These are phyloP conservation scores for Brachyalestes nurse DNA, from an alignment of 2,797 vertebrate genomes.

Conservation along the genomic window DNA sequence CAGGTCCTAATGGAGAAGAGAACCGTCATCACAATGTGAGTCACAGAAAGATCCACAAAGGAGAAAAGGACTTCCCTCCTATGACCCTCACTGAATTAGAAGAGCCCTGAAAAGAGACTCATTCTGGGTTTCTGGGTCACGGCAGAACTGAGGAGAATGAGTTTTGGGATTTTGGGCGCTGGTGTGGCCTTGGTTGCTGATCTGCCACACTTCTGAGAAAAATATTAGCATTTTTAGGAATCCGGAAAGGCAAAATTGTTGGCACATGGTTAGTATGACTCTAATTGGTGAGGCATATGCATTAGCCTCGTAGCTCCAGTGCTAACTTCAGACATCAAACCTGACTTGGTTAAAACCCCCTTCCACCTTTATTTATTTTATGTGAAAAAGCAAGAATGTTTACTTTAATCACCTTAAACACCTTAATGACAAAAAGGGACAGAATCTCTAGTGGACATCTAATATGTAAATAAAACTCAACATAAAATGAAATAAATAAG, in stretches of 20 bases:
- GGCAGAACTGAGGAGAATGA: not conserved
- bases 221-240: not conserved
- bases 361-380: no score
- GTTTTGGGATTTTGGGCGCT: not conserved
- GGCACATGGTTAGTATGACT: no score
- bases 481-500: no score
- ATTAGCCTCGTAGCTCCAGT: not conserved
- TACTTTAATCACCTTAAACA: no score
- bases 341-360: no score
- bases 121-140: constrained; percentile 50
- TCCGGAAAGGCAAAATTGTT: not conserved
- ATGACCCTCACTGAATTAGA: constrained; percentile 31
- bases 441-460: no score
- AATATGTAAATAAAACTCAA: no score
- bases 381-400: no score
- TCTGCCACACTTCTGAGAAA: not conserved
- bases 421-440: no score
- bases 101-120: constrained; percentile 33
- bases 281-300: not conserved
- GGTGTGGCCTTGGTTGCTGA: not conserved
- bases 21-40: not conserved
- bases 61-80: not conserved
- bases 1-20: not conserved
- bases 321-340: no score
- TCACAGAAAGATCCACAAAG: not conserved